Evolutionary conservation across 2,888 invertebrate species (phyloP), one percentile per base, ranked within the genome.

Genomic region (Cryptocephalus primarius): DNA sequence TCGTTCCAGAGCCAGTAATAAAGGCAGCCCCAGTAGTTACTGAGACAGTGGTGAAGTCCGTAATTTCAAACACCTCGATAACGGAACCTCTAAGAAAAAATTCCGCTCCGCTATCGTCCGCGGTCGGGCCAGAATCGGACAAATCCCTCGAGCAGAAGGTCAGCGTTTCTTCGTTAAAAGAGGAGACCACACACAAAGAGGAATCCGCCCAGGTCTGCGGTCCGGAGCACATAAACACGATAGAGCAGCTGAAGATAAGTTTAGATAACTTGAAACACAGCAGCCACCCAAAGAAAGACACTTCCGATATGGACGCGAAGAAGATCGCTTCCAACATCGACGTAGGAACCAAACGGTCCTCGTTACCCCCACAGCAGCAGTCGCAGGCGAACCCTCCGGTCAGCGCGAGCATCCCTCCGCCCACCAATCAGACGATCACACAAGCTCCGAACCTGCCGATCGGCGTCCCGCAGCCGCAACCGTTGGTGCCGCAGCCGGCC

Each of bases 161-260:
- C 33, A 62, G 58, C 48, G 59, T 58, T 8, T 54, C 53, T 50
- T 60, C 60, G 40, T 47, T 64, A 46, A 62, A 64, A 50, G 65
- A 63, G 40, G 61, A 61, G 40, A 45, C 53, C 9, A 38, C 11
- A 13, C 48, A 54, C 10, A 59, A 61, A 49, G 60, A 60, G n/a
- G 59, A 61, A 52, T 52, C 63, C 10, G 67, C 68, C 10, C 49
- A 54, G 46, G 73, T 74, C 1, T 60, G 75, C 44, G 72, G 72
- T 1, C 72, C 72, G 0, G 73, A 73, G 55, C 66, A 69, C 51
- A 75, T 75, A 40, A 75, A 75, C 48, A 77, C 77, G 0, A 60
- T 77, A 36, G 77, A 77, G 51, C 76, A 77, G 53, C 60, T 77
- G 3, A 77, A 77, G 61, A 77, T 77, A 46, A 77, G 75, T 46